Base-by-base conservation (phyloP, 2,888 invertebrate species). In the Polyommatus icarus region DNA sequence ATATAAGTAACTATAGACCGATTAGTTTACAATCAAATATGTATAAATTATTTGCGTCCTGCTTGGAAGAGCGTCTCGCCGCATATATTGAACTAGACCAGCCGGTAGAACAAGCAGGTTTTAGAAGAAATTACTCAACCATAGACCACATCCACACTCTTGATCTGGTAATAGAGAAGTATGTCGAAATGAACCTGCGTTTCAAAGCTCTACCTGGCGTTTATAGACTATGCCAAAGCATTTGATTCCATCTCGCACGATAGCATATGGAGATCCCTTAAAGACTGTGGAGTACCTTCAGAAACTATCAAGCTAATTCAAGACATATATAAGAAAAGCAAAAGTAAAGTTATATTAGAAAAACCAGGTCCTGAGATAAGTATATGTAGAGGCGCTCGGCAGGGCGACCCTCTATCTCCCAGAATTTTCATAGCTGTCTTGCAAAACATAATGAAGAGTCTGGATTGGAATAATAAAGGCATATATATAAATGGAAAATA, bases 201-300 rank as follows among this genome's bases (percentile, higher is more conserved):
- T n/a, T n/a, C n/a, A n/a, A n/a, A n/a, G 18, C 77, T 78, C 67
- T 79, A 79, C 76, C 71, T 79, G n/a, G 79, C 78, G 4, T 79
- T 77, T 40, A 77, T 78, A 18, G 77, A 79, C 24, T 79, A 79
- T 29, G 76, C 78, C 32, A 79, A 79, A 40, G 78, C 78, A 36
- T 36, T 36, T 36, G 36, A 36, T 3, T 78, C 73, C 71, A 20
- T 76, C 77, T 36, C 36, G 6, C 36, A 36, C 6, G 36, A 36
- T 36, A 36, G 36, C 36, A 36, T 36, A 36, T 36, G 36, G 36
- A 36, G 36, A 36, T 5, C 36, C 36, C 36, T 36, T 6, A 36
- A 36, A 36, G 5, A n/a, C 61, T 54, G 76, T 20, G 59, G 78
- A 7, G 71, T 78, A 71, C 78, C 78, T 59, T 36, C 76, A 71